Conservation (phyloP, 2,113 vertebrate genomes). For the Leiothrix lutea region DNA sequence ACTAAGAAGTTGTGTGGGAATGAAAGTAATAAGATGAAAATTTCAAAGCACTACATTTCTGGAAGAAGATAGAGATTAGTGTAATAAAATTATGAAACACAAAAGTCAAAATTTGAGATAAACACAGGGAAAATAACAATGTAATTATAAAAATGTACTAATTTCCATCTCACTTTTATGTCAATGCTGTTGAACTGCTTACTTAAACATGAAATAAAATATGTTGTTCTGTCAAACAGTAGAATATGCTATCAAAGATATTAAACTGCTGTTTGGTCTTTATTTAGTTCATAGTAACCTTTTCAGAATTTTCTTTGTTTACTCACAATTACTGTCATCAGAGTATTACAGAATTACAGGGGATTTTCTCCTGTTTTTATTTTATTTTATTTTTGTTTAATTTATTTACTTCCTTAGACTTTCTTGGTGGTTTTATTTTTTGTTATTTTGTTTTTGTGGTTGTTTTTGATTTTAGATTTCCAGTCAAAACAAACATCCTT, state of each 20-base stretch:
- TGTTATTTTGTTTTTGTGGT: background rate
- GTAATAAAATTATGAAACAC: background rate
- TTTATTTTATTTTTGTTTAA: background rate
- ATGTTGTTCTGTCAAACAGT: background rate
- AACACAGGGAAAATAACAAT: background rate
- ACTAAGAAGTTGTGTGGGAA: background rate
- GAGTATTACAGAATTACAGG: background rate
- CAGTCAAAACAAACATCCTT: background rate
- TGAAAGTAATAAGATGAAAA: background rate
- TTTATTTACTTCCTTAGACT: background rate
- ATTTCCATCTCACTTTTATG: background rate
- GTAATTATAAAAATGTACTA: background rate
- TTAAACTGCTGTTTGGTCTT: background rate
- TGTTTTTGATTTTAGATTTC: background rate
- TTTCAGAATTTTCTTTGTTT: background rate
- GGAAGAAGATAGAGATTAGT: background rate
- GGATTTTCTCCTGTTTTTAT: background rate
- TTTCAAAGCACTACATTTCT: background rate
- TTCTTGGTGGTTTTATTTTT: background rate
- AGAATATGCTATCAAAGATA: background rate
- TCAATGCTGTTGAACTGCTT: background rate
- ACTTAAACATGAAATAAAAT: background rate
- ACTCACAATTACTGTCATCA: background rate
- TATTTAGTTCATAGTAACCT: background rate
- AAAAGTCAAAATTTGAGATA: background rate